Base-by-base conservation (phyloP, 2,113 vertebrate genomes). In the Mormyrus lacerda region DNA sequence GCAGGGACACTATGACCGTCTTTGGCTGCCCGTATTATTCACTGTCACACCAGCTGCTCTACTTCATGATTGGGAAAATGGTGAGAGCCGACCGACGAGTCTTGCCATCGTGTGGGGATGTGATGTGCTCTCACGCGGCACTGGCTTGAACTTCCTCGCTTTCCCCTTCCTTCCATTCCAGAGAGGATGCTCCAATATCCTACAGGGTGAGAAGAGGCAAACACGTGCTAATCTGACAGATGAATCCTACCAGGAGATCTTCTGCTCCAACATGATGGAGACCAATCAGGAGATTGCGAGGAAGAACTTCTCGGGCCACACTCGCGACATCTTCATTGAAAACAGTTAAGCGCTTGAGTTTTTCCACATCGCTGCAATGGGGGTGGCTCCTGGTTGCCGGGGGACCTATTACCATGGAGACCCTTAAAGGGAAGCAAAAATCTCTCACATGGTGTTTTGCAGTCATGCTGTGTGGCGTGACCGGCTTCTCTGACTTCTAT, bases 211-310 rank as follows among this genome's bases (percentile, higher is more conserved):
- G 91, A 92, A 91, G 2, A 93, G 95, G 24, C 51, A 90, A 0
- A 93, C 95, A 0, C 91, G 94, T 5, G 89, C 91, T 89, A 96
- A 96, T 94, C 94, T 96, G 91, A 96, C 96, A 0, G 95, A 95
- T 7, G 88, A 79, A 9, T 92, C 88, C 91, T 97, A 97, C 89
- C 92, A 95, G 91, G 92, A 90, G 90, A 93, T 97, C 90, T 97
- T 97, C 95, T 97, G 97, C 69, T 96, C 97, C 91, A 97, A 97
- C 94, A 97, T 97, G 97, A 97, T 97, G 96, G 95, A 95, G 90
- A 90, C 95, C 93, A 97, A 97, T 93, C 91, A 89, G 91, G 94
- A 96, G 89, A 94, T 94, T 0, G 90, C 95, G 88, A 91, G 27
- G 8, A 90, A 93, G 0, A 90, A 93, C 1, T 94, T 96, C 0